These are phyloP conservation scores for Ceraclea dissimilis DNA, from an alignment of 2,888 invertebrate genomes.

Conservation along the genomic window DNA sequence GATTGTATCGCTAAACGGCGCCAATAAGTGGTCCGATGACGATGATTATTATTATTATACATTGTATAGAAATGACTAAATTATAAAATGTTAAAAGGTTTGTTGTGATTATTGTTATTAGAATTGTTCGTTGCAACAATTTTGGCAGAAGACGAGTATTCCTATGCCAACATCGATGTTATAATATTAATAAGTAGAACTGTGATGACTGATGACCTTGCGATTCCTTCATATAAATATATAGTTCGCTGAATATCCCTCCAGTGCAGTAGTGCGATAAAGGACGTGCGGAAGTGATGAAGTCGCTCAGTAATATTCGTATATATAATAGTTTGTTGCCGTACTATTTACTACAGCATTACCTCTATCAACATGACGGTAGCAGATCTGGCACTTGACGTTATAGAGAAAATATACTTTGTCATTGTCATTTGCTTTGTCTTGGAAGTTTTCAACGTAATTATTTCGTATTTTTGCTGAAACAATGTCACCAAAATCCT, in stretches of 20 bases:
- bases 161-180: neutral
- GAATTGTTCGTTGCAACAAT: neutral
- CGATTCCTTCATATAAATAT: neutral
- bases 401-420: neutral
- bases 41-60: no score
- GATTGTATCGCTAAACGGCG: no score
- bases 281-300: neutral
- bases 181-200: neutral
- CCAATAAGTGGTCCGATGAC: no score
- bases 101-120: no score
- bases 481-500: neutral
- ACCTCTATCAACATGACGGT: neutral
- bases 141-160: neutral
- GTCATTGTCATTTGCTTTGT: neutral
- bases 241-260: neutral
- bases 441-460: neutral
- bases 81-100: no score
- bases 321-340: neutral
- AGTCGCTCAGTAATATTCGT: neutral
- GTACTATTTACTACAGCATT: neutral
- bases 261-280: neutral
- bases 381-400: neutral
- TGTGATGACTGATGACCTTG: neutral
- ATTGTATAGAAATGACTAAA: no score
- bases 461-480: neutral